A percentile compares a stretch with the other conserved stretches of the same genome.
These are phyloP conservation scores for Fulica atra DNA, from an alignment of 2,113 vertebrate species.

Conservation along the genomic window DNA sequence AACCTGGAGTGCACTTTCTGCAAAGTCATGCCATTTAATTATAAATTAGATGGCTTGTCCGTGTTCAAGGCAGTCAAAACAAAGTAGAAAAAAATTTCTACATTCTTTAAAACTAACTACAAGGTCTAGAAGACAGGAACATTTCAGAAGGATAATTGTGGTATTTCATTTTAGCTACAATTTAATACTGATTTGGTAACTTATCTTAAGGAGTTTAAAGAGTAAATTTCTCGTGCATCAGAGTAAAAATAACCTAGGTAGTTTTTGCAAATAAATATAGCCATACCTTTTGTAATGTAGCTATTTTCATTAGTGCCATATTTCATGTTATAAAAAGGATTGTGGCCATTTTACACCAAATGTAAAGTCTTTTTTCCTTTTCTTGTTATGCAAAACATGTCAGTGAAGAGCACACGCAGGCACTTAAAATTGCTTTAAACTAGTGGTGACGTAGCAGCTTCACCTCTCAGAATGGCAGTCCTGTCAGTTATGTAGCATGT, in stretches of 20 bases:
- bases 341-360: not conserved
- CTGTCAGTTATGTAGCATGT: not conserved
- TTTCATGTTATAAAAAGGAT: not conserved
- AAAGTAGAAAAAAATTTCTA: not conserved
- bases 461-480: not conserved
- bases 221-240: not conserved
- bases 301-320: not conserved
- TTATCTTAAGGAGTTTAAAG: conserved; percentile 1
- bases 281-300: not conserved
- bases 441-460: not conserved
- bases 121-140: not conserved
- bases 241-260: not conserved
- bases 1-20: not conserved
- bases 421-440: not conserved
- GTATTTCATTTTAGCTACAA: not conserved
- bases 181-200: not conserved
- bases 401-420: conserved; percentile 12
- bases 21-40: not conserved
- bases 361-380: not conserved
- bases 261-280: not conserved
- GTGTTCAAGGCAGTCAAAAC: not conserved
- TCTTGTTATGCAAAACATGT: conserved; percentile 6
- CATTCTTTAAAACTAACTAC: not conserved
- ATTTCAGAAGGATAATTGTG: not conserved
- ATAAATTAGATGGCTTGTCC: not conserved